phyloP scores from a whole-genome alignment of 2,113 vertebrate genomes.

The Zosterops hypoxanthus region DNA sequence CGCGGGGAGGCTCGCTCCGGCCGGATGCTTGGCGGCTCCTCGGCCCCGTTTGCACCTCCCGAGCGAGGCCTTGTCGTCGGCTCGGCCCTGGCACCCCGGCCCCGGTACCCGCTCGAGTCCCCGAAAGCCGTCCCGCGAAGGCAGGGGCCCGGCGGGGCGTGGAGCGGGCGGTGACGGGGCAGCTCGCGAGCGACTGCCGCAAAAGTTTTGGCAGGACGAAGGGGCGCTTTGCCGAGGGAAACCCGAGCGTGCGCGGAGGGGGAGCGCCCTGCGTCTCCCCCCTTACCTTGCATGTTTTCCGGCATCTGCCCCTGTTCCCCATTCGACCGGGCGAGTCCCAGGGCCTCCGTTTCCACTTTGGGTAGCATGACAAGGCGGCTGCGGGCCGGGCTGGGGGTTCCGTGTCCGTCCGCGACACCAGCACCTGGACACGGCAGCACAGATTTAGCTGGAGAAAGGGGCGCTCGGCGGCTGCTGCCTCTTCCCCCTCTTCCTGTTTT shows the following conservation, averaged over 20 bases:
- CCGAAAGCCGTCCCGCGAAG: neutral
- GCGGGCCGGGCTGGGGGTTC: slow-evolving; percentile 77
- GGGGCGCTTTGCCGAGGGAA: neutral
- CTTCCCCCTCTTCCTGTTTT: slow-evolving; percentile 5
- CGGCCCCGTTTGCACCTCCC: neutral
- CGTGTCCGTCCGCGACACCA: slow-evolving; percentile 78
- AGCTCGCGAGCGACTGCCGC: neutral
- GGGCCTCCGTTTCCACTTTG: slow-evolving; percentile 94
- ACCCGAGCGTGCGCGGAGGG: neutral
- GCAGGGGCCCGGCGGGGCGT: neutral
- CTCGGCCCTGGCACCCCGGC: neutral
- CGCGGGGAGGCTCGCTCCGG: neutral
- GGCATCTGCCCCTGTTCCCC: slow-evolving; percentile 95
- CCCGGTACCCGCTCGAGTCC: neutral
- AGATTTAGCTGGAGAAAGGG: slow-evolving; percentile 57
- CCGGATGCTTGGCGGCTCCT: neutral
- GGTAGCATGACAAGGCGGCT: slow-evolving; percentile 94
- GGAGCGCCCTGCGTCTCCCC: neutral
- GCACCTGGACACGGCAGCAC: slow-evolving; percentile 81
- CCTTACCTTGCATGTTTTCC: slow-evolving; percentile 97
- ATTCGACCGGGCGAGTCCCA: slow-evolving; percentile 93
- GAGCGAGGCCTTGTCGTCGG: neutral
- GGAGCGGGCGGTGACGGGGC: neutral
- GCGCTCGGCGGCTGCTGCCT: neutral
- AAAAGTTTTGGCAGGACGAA: slow-evolving; percentile 8